Conservation (phyloP, 2,797 vertebrate species). For the Taeniopygia guttata region DNA sequence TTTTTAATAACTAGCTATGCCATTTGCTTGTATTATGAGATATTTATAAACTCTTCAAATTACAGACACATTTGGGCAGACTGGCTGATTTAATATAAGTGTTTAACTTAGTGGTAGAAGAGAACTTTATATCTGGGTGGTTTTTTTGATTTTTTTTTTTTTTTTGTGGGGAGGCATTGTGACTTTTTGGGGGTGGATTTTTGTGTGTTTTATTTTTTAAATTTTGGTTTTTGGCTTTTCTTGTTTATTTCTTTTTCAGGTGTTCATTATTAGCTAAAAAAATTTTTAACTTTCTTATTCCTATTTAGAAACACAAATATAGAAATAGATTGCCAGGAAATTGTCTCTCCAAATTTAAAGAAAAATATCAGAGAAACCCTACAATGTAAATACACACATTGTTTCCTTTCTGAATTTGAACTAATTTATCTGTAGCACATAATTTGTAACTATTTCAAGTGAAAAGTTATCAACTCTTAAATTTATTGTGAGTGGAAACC, state of each 20-base stretch:
- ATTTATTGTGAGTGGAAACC: not conserved
- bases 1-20: not conserved
- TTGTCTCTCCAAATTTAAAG: not conserved
- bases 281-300: not conserved
- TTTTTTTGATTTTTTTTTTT: not conserved
- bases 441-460: not conserved
- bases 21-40: not conserved
- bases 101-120: not conserved
- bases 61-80: not conserved
- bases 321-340: not conserved
- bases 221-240: not conserved
- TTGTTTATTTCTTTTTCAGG: not conserved
- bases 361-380: not conserved
- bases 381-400: not conserved
- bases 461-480: not conserved
- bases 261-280: not conserved
- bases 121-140: not conserved
- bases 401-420: not conserved
- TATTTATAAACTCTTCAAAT: not conserved
- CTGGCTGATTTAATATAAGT: not conserved
- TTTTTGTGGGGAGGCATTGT: not conserved
- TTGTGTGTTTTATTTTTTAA: not conserved
- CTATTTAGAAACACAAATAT: not conserved
- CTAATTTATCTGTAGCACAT: not conserved
- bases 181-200: not conserved